These are phyloP conservation scores for Coccyzus lansbergi DNA, from an alignment of 2,797 vertebrate genomes.

Conservation along the genomic window DNA sequence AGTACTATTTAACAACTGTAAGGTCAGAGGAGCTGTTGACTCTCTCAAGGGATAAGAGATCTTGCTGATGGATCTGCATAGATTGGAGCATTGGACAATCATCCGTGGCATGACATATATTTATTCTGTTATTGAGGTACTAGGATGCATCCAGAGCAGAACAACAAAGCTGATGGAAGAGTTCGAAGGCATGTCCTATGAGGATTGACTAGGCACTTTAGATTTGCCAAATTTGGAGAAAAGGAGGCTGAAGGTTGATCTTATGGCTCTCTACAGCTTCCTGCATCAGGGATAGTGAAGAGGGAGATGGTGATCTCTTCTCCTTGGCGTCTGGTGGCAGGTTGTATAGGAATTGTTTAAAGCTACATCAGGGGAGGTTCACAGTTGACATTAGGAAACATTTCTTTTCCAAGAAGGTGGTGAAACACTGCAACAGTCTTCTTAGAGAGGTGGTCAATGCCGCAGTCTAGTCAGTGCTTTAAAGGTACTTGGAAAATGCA, in stretches of 20 bases:
- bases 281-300: neutral
- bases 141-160: neutral
- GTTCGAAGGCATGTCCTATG: neutral
- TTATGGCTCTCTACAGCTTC: neutral
- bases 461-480: neutral
- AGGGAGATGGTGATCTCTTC: neutral
- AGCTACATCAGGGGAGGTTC: neutral
- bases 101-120: neutral
- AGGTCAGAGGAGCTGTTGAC: neutral
- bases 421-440: neutral
- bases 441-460: neutral
- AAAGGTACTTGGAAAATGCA: neutral
- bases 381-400: neutral
- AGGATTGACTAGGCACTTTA: neutral
- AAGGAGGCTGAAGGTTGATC: neutral
- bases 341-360: fast-evolving
- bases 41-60: neutral
- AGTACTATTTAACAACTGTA: neutral
- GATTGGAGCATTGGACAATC: neutral
- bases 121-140: neutral
- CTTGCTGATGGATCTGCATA: neutral
- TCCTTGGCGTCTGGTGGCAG: neutral
- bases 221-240: neutral
- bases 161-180: neutral
- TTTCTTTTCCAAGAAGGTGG: neutral